Evolutionary conservation across 2,797 vertebrate genomes (phyloP), one percentile per base, ranked within the genome.

Genomic region (Sciaenops ocellatus): DNA sequence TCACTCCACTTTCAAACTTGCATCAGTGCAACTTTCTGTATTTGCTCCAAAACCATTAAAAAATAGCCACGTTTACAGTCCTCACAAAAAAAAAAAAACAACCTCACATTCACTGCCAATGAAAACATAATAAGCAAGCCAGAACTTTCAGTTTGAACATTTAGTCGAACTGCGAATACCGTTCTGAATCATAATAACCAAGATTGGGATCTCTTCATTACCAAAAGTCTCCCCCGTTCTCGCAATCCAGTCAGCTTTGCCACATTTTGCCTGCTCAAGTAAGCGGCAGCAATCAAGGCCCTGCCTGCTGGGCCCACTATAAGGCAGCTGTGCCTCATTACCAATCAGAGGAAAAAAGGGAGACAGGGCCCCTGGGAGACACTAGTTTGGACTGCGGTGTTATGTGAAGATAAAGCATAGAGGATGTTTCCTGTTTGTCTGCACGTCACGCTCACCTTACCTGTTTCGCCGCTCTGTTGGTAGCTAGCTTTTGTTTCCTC

Each of bases 321-420:
- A 86, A 70, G 72, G 82, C 90, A 92, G 88, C 90, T 86, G 91
- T 72, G 83, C 78, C 87, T 91, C 89, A 90, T 93, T 90, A 89
- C 85, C 80, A 91, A 92, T 92, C 88, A 90, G 78, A 83, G 72
- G 73, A 77, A 90, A 51, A 9, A 71, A 52, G 73, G 54, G 61
- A 76, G 76, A 82, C 44, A 2, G 64, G 79, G 70, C 75, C 79
- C 69, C 65, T 69, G 85, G 74, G 88, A 88, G 74, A 87, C 84
- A 73, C 38, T 48, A 46, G 74, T 72, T 80, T 84, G 79, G 73
- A 82, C 85, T 73, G 50, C 30, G 24, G 74, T 50, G 74, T 42
- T 64, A 38, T 64, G 80, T 71, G 65, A 47, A 71, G 61, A 77
- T 71, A 42, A 82, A 78, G n/a, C 60, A 55, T 4, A 41, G 55